phyloP scores from a whole-genome alignment of 30 jellyfish, hydroid and myxozoan species.

The Aurelia sp. region DNA sequence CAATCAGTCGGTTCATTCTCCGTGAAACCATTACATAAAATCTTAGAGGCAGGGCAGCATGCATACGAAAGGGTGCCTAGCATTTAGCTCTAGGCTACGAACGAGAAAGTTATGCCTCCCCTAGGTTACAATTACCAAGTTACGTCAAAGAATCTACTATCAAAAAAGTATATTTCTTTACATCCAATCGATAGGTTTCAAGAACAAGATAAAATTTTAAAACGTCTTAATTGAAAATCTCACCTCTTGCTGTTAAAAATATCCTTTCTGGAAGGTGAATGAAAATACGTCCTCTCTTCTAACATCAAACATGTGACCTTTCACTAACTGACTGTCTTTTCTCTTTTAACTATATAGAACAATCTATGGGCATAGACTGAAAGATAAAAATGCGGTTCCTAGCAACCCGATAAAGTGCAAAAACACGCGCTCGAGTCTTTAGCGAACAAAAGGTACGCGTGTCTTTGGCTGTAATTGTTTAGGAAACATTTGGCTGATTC shows the following conservation, averaged over 20 bases:
- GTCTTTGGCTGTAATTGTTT: constrained; percentile 29
- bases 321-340: too few relatives aligned
- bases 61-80: too few relatives aligned
- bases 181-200: background rate
- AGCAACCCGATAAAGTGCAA: constrained; percentile 66
- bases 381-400: constrained; percentile 12
- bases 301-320: too few relatives aligned
- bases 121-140: constrained; percentile 68
- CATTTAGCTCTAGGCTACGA: too few relatives aligned
- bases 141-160: constrained; percentile 32
- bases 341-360: too few relatives aligned
- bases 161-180: too few relatives aligned
- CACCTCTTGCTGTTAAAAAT: background rate
- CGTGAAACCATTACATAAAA: too few relatives aligned
- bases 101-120: constrained; percentile 27
- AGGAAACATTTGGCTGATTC: constrained; percentile 29
- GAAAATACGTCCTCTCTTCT: background rate
- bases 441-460: constrained; percentile 57
- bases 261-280: too few relatives aligned
- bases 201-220: background rate
- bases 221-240: background rate
- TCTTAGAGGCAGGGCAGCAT: too few relatives aligned
- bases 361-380: too few relatives aligned
- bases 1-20: too few relatives aligned
- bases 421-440: constrained; percentile 58